These are phyloP conservation scores for Phymanthus crucifer DNA, from an alignment of 92 coral and sea anemone species.

Conservation along the genomic window DNA sequence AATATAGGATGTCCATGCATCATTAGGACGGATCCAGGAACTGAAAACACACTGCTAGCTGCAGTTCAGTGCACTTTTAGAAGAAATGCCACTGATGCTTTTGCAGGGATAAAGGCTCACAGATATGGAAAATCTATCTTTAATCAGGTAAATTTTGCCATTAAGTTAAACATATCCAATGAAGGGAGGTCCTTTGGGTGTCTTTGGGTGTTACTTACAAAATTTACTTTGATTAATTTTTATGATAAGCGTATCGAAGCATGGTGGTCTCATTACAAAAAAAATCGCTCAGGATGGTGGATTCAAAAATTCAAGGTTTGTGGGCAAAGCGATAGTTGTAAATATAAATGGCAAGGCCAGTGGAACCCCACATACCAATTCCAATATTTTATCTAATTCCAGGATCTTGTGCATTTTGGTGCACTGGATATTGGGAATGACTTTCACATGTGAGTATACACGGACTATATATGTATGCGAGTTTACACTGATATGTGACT, in stretches of 20 bases:
- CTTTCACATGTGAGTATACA: slow-evolving; percentile 34
- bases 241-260: slow-evolving; percentile 44
- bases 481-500: too few species aligned
- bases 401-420: slow-evolving; percentile 30
- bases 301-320: slow-evolving; percentile 40
- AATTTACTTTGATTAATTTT: too few species aligned
- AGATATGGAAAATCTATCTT: slow-evolving; percentile 58
- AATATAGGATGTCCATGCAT: slow-evolving; percentile 44
- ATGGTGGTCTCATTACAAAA: slow-evolving; percentile 43
- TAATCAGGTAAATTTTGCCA: slow-evolving; percentile 54
- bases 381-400: neutral
- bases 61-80: slow-evolving; percentile 50
- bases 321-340: too few species aligned
- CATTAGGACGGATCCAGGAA: slow-evolving; percentile 50
- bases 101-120: slow-evolving; percentile 36
- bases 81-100: slow-evolving; percentile 34
- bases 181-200: too few species aligned
- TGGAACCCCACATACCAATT: neutral
- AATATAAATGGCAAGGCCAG: too few species aligned
- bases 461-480: neutral
- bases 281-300: slow-evolving; percentile 50
- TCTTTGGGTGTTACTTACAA: too few species aligned
- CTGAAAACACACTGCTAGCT: slow-evolving; percentile 45
- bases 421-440: slow-evolving; percentile 45
- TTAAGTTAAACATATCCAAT: too few species aligned